phyloP scores from a whole-genome alignment of 2,888 invertebrate species.

The Coenonympha glycerion region DNA sequence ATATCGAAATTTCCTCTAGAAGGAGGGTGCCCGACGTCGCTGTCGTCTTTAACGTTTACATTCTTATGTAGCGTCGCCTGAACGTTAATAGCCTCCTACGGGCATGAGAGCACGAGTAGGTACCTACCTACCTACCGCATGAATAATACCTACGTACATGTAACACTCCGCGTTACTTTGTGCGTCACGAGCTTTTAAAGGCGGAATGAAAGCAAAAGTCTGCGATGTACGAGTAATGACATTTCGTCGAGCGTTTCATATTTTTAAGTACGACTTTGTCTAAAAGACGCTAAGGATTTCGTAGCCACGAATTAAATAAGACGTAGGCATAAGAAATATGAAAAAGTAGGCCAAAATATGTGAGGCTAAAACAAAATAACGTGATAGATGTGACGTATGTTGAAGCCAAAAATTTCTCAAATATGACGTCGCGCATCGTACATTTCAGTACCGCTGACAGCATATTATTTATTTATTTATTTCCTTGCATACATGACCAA shows the following conservation, averaged over 20 bases:
- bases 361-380: too few relatives aligned
- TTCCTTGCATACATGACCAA: too few relatives aligned
- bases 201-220: slow-evolving; percentile 51
- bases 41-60: slow-evolving; percentile 76
- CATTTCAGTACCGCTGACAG: too few relatives aligned
- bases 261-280: slow-evolving; percentile 50
- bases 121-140: too few relatives aligned
- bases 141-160: slow-evolving; percentile 16
- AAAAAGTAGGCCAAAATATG: too few relatives aligned
- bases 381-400: too few relatives aligned
- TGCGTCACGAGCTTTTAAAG: slow-evolving; percentile 62
- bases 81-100: slow-evolving; percentile 71
- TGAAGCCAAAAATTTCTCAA: too few relatives aligned
- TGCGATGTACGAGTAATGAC: slow-evolving; percentile 55
- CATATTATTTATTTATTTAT: too few relatives aligned
- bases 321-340: too few relatives aligned
- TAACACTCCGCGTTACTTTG: slow-evolving; percentile 29
- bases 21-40: slow-evolving; percentile 61
- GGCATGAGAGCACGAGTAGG: slow-evolving; percentile 39
- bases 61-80: slow-evolving; percentile 74
- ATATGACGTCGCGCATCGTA: too few relatives aligned
- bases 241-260: slow-evolving; percentile 62
- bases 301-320: neutral
- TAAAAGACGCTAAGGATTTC: slow-evolving; percentile 30
- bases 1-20: slow-evolving; percentile 74